These are phyloP conservation scores for Eupristina koningsbergeri DNA, from an alignment of 1,140 invertebrate species.

Conservation along the genomic window DNA sequence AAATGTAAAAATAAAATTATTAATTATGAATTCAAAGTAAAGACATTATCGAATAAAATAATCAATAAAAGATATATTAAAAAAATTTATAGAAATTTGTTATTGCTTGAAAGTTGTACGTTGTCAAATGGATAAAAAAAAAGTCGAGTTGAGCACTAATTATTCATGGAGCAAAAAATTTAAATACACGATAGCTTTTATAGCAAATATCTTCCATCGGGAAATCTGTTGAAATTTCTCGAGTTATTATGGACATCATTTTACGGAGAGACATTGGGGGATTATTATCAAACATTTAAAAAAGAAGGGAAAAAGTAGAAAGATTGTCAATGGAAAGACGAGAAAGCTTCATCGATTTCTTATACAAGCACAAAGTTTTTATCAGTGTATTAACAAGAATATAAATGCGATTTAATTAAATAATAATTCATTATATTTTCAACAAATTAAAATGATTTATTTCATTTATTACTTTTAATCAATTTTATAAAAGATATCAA, in stretches of 20 bases:
- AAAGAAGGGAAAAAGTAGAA: conserved; percentile 7
- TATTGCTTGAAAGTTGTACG: neutral
- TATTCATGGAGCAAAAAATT: conserved; percentile 27
- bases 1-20: neutral
- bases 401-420: neutral
- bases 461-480: too few relatives aligned
- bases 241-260: conserved; percentile 30
- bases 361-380: neutral
- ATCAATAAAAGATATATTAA: neutral
- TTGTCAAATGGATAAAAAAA: neutral
- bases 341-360: conserved; percentile 26
- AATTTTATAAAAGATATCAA: neutral
- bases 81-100: conserved; percentile 9
- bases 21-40: neutral
- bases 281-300: conserved; percentile 29
- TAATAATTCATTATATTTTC: neutral
- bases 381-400: neutral
- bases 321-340: neutral
- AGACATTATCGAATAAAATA: neutral
- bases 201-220: conserved; percentile 40
- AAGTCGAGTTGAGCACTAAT: conserved; percentile 26
- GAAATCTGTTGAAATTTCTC: conserved; percentile 40
- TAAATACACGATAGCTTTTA: conserved; percentile 37
- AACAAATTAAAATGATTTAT: neutral
- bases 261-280: neutral